Conservation (phyloP, 2,113 vertebrate species). For the Paratilapia polleni region DNA sequence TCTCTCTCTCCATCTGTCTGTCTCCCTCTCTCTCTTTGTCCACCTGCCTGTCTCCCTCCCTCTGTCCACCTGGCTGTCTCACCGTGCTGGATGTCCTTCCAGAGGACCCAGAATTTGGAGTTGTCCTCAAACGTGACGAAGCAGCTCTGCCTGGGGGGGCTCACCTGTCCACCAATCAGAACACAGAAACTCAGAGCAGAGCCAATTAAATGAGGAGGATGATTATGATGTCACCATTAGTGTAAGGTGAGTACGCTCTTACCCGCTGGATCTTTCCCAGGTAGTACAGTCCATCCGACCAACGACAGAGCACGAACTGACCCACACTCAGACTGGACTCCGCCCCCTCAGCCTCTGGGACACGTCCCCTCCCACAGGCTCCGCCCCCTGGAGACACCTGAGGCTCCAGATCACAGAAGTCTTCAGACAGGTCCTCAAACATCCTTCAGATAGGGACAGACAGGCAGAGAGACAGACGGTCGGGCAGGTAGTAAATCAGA, state of each 20-base stretch:
- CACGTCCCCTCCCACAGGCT: constrained; percentile 45
- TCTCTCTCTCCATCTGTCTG: no score
- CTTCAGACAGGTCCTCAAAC: constrained; percentile 72
- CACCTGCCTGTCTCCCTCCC: not conserved
- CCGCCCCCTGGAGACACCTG: constrained; percentile 71
- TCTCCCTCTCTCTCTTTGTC: not conserved
- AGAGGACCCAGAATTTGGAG: constrained; percentile 97
- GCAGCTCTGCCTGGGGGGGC: constrained; percentile 92
- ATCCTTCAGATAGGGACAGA: constrained; percentile 52
- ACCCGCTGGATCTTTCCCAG: constrained; percentile 96
- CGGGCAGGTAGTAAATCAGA: no score
- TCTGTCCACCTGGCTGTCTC: constrained; percentile 8
- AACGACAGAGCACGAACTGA: constrained; percentile 94
- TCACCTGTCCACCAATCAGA: constrained; percentile 82
- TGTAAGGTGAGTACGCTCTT: constrained; percentile 34
- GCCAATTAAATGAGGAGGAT: not conserved
- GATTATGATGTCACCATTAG: not conserved
- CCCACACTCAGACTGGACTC: constrained; percentile 85
- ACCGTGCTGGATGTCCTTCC: constrained; percentile 86
- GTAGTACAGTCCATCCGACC: constrained; percentile 96
- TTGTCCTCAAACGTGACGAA: constrained; percentile 97
- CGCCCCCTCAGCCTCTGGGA: constrained; percentile 72
- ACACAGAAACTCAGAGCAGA: not conserved
- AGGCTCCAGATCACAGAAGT: constrained; percentile 53
- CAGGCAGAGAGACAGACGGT: not conserved